phyloP scores from a whole-genome alignment of 1,140 invertebrate species.

The Drosophila lini region DNA sequence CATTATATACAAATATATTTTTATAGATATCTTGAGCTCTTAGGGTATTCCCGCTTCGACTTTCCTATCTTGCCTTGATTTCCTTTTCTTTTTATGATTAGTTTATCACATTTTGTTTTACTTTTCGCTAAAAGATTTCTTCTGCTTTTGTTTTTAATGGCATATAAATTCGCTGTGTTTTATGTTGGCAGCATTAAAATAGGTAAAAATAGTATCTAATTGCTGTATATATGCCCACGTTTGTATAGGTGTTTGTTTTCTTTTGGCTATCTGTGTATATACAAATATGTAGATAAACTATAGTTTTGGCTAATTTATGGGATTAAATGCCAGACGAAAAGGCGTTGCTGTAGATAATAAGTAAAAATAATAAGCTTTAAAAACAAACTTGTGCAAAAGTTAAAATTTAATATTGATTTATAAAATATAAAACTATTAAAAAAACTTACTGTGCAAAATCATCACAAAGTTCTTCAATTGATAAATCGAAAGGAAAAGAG shows the following conservation, averaged over 20 bases:
- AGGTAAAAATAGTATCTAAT: slow-evolving; percentile 46
- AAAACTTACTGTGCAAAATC: background rate
- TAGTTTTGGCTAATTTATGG: slow-evolving; percentile 39
- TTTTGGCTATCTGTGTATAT: slow-evolving; percentile 2
- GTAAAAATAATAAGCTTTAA: background rate
- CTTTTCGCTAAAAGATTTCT: slow-evolving; percentile 21
- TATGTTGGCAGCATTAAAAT: slow-evolving; percentile 44
- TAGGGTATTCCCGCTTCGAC: slow-evolving; percentile 2
- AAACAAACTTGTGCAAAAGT: background rate
- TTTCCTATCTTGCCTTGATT: background rate
- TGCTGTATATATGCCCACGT: slow-evolving; percentile 2
- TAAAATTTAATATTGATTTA: slow-evolving; percentile 1
- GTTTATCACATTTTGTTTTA: slow-evolving; percentile 18
- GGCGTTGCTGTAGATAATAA: background rate
- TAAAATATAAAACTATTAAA: background rate
- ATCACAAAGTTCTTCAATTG: slow-evolving; percentile 18
- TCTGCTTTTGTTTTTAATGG: slow-evolving; percentile 34
- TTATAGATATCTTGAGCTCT: background rate
- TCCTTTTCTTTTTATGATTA: slow-evolving; percentile 18
- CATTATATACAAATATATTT: too few species aligned
- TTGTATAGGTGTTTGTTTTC: slow-evolving; percentile 24
- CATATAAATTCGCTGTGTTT: slow-evolving; percentile 59
- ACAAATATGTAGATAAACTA: background rate
- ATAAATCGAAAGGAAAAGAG: slow-evolving; percentile 12
- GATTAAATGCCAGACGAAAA: slow-evolving; percentile 20